Evolutionary conservation across 1,140 invertebrate species (phyloP).

Genomic region (Nebria ingens): DNA sequence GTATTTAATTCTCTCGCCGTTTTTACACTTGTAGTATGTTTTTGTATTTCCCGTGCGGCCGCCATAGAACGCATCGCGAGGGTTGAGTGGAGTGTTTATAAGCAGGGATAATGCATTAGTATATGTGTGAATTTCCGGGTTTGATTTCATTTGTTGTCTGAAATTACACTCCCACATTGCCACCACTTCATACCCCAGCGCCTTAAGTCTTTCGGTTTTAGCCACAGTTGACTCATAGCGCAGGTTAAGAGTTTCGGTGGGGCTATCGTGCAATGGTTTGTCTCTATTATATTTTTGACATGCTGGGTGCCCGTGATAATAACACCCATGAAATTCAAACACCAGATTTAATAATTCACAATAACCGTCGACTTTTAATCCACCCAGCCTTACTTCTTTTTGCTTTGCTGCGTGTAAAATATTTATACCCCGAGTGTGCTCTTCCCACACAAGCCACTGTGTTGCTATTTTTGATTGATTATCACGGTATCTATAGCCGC

Average conservation of each 20-base stretch:
- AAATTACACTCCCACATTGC: conserved; percentile 15
- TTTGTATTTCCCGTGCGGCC: conserved; percentile 28
- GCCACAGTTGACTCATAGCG: background rate
- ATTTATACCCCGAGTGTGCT: conserved; percentile 1
- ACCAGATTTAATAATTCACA: conserved; percentile 9
- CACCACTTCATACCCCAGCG: conserved; percentile 12
- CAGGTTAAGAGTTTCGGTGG: background rate
- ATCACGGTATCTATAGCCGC: conserved; percentile 2
- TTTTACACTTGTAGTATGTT: conserved; percentile 21
- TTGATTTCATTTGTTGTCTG: background rate
- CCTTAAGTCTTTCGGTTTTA: background rate
- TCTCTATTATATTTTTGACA: background rate
- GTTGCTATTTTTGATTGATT: conserved; percentile 4
- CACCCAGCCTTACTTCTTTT: conserved; percentile 7
- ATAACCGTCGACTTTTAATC: conserved; percentile 12
- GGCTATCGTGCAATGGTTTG: background rate
- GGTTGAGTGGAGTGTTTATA: conserved; percentile 9
- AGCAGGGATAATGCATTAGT: too few relatives aligned
- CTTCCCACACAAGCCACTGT: conserved; percentile 9
- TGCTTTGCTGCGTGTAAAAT: conserved; percentile 12
- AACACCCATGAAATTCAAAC: conserved; percentile 17
- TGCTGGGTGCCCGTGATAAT: conserved; percentile 11
- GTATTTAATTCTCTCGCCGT: conserved; percentile 30
- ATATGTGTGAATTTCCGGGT: background rate
- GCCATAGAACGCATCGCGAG: conserved; percentile 27